phyloP scores from a whole-genome alignment of 1,140 invertebrate genomes.

The Aradophagus sp. region DNA sequence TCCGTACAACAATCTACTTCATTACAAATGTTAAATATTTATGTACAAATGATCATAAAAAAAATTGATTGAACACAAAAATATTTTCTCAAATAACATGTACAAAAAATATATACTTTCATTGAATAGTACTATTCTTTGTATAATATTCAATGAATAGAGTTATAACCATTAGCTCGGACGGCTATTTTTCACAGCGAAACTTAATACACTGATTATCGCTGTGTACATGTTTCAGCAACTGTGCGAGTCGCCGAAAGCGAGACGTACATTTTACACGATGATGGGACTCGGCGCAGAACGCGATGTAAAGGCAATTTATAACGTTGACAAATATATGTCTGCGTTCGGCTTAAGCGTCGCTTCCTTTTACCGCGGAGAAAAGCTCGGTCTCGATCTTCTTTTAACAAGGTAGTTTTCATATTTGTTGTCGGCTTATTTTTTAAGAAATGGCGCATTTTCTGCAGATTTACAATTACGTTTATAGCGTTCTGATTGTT shows the following conservation, averaged over 20 bases:
- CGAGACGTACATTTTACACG: constrained; percentile 2
- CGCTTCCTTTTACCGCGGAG: constrained; percentile 61
- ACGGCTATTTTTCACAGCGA: not conserved
- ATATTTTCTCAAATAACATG: no score
- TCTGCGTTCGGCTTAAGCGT: constrained; percentile 63
- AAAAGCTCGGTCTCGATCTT: constrained; percentile 60
- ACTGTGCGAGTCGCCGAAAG: constrained; percentile 13
- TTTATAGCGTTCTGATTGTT: no score
- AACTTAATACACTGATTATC: no score
- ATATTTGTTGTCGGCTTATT: constrained; percentile 13
- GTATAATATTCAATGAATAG: no score
- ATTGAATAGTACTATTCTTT: no score
- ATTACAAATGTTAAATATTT: no score
- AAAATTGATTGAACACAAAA: no score
- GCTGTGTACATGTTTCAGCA: constrained; percentile 22
- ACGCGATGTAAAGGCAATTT: constrained; percentile 55
- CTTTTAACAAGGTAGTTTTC: constrained; percentile 58
- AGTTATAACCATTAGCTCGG: not conserved
- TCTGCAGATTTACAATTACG: constrained; percentile 5
- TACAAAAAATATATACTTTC: no score
- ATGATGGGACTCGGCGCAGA: constrained; percentile 8
- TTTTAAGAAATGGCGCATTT: constrained; percentile 8
- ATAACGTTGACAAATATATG: constrained; percentile 62
- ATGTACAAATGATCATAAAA: no score
- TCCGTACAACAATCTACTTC: no score